Percentiles rank a stretch among this genome's conserved stretches.
phyloP scores from a whole-genome alignment of 2,113 vertebrate genomes.

The Catharus fuscescens region DNA sequence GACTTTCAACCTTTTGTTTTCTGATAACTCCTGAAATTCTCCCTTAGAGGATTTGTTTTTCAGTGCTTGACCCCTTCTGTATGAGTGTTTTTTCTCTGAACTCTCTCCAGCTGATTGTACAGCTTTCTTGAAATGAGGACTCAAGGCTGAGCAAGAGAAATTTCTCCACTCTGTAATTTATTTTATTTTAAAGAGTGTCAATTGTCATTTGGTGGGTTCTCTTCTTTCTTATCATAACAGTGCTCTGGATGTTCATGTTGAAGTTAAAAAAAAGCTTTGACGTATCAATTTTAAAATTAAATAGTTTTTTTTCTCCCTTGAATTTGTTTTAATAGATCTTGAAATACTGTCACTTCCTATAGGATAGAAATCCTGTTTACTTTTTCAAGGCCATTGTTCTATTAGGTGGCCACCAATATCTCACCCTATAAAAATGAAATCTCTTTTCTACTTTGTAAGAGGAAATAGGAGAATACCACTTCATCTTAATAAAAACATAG shows the following conservation, averaged over 20 bases:
- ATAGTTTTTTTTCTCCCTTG: neutral
- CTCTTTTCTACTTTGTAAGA: neutral
- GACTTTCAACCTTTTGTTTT: neutral
- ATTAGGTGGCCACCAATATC: neutral
- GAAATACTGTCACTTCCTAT: neutral
- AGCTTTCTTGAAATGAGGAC: neutral
- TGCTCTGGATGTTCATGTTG: neutral
- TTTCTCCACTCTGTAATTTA: neutral
- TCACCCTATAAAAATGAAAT: neutral
- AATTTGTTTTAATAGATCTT: neutral
- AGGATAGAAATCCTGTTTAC: neutral
- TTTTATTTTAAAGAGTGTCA: neutral
- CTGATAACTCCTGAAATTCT: neutral
- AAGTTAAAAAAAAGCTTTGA: neutral
- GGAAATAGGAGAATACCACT: neutral
- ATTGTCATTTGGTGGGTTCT: accelerated
- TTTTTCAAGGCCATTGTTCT: neutral
- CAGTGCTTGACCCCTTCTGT: neutral
- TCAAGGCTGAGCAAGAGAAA: neutral
- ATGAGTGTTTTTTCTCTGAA: neutral
- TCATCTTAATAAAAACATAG: neutral
- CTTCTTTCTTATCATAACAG: neutral
- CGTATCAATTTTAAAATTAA: neutral
- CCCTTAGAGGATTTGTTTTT: neutral
- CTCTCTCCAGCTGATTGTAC: neutral